These are phyloP conservation scores for Streblospio benedicti DNA, from an alignment of 1,140 invertebrate genomes.

Conservation along the genomic window DNA sequence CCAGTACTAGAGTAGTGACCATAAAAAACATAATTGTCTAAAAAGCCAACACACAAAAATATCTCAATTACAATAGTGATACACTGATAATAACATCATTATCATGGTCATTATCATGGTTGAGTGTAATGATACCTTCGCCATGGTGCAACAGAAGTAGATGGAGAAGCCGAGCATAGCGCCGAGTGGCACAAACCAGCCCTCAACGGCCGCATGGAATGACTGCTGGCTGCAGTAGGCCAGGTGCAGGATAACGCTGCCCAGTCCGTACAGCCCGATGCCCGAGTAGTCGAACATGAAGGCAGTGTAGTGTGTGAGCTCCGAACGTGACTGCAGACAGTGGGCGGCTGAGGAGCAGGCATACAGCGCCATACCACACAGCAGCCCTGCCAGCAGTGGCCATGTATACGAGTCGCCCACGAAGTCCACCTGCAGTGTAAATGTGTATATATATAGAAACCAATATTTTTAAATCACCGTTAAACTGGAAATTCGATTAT, in stretches of 20 bases:
- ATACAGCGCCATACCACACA: conserved; percentile 37
- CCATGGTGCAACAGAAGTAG: conserved; percentile 33
- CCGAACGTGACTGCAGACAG: conserved; percentile 38
- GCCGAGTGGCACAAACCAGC: conserved; percentile 26
- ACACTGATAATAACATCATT: no score
- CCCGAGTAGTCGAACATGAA: conserved; percentile 46
- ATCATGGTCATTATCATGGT: no score
- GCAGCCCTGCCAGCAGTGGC: conserved; percentile 32
- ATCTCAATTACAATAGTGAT: no score
- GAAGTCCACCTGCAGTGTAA: conserved; percentile 31
- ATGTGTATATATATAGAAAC: no score
- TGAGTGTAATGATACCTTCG: no score
- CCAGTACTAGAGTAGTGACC: no score
- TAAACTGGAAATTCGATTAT: no score
- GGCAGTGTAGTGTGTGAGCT: conserved; percentile 38
- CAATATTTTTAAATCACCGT: no score
- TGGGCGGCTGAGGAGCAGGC: conserved; percentile 37
- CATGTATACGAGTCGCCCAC: conserved; percentile 40
- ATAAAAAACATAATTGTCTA: no score
- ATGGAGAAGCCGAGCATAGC: conserved; percentile 29
- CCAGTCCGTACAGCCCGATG: conserved; percentile 42
- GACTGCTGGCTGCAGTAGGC: conserved; percentile 36
- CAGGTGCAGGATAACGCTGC: conserved; percentile 40
- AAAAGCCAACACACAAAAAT: no score
- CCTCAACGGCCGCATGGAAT: conserved; percentile 8